A percentile compares a stretch with the other conserved stretches of the same genome.
phyloP scores from a whole-genome alignment of 2,113 vertebrate species.

The Bos taurus region DNA sequence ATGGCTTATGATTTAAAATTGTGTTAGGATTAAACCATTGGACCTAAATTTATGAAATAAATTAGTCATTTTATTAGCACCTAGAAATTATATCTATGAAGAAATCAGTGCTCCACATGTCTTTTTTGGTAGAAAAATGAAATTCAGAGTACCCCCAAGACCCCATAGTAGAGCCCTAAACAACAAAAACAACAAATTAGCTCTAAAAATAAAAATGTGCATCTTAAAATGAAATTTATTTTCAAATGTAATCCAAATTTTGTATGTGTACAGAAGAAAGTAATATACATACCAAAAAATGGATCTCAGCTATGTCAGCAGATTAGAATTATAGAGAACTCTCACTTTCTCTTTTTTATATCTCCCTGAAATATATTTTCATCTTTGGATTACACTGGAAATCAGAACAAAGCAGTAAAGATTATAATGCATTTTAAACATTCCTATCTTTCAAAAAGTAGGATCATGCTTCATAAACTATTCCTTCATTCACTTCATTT shows the following conservation, averaged over 20 bases:
- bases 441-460: neutral
- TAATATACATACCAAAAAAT: neutral
- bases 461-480: neutral
- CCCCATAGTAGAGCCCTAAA: neutral
- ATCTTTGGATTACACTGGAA: neutral
- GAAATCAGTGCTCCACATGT: neutral
- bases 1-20: neutral
- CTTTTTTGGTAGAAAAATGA: neutral
- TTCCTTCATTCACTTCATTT: neutral
- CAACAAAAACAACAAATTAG: neutral
- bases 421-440: neutral
- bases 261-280: neutral
- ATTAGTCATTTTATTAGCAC: neutral
- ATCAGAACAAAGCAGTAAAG: neutral
- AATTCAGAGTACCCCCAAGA: neutral
- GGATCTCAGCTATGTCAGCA: neutral
- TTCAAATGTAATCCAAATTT: neutral
- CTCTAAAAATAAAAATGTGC: neutral
- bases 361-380: neutral
- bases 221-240: neutral
- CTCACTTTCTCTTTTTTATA: neutral
- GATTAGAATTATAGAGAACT: neutral
- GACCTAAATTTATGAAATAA: neutral
- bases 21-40: neutral
- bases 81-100: neutral